These are phyloP conservation scores for Cisticola juncidis DNA, from an alignment of 2,113 vertebrate genomes.

Conservation along the genomic window DNA sequence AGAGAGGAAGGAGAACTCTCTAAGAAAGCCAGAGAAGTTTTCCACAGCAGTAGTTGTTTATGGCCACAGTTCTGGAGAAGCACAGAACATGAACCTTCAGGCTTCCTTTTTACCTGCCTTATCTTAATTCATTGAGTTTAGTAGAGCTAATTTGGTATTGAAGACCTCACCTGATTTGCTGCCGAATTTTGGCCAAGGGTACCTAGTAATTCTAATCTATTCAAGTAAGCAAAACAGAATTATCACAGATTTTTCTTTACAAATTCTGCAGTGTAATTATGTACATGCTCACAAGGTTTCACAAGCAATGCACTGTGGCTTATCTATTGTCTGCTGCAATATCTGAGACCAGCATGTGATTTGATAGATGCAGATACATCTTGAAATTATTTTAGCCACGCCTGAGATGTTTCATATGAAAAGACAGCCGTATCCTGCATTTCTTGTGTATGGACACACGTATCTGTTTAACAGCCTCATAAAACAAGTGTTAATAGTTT, in stretches of 20 bases:
- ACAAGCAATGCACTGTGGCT: neutral
- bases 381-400: neutral
- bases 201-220: neutral
- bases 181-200: neutral
- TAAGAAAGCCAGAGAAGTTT: neutral
- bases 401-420: neutral
- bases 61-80: neutral
- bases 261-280: neutral
- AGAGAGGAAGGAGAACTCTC: neutral
- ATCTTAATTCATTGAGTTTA: neutral
- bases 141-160: neutral
- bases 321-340: neutral
- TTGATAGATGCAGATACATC: neutral
- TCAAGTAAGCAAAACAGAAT: neutral
- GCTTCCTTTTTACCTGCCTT: neutral
- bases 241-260: neutral
- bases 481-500: neutral
- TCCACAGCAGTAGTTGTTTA: neutral
- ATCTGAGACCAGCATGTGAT: neutral
- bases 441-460: neutral
- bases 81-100: neutral
- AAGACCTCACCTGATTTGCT: neutral
- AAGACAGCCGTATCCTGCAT: neutral
- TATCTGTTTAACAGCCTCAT: neutral
- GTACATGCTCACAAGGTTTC: rapidly evolving